These are phyloP conservation scores for Trypoxylus dichotomus DNA, from an alignment of 1,140 invertebrate species.

Conservation along the genomic window DNA sequence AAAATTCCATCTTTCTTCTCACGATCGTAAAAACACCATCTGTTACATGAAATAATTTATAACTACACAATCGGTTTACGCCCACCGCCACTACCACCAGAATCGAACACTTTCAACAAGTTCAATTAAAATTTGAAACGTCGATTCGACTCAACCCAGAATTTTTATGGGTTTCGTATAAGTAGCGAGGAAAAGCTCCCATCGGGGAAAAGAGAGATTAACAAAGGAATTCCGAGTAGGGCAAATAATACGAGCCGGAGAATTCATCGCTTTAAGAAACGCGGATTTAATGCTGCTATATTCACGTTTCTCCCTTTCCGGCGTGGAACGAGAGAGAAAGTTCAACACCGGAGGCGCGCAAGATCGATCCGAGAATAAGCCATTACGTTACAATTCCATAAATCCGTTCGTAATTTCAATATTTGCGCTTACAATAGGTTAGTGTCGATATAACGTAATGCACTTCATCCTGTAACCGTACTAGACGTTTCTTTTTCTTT, in stretches of 20 bases:
- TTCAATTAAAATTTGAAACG: neutral
- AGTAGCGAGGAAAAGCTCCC: neutral
- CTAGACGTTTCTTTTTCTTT: no score
- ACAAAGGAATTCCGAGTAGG: neutral
- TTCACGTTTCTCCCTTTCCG: neutral
- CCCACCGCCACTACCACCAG: neutral
- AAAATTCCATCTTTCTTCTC: no score
- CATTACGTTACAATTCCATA: slow-evolving; percentile 13
- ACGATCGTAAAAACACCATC: no score
- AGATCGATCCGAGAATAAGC: neutral
- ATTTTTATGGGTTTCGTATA: neutral
- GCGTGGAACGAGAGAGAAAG: no score
- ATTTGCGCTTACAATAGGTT: slow-evolving; percentile 4
- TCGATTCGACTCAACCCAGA: neutral
- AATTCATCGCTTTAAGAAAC: neutral
- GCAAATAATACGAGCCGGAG: neutral
- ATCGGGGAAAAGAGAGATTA: neutral
- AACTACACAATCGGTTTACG: no score
- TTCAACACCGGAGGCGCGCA: neutral
- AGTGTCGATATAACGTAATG: slow-evolving; percentile 22
- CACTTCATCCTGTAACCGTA: neutral
- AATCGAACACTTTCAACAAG: neutral
- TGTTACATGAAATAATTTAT: no score
- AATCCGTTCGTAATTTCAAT: slow-evolving; percentile 26
- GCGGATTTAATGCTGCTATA: neutral